Conservation (phyloP, 2,888 invertebrate genomes). For the Helleia helle region DNA sequence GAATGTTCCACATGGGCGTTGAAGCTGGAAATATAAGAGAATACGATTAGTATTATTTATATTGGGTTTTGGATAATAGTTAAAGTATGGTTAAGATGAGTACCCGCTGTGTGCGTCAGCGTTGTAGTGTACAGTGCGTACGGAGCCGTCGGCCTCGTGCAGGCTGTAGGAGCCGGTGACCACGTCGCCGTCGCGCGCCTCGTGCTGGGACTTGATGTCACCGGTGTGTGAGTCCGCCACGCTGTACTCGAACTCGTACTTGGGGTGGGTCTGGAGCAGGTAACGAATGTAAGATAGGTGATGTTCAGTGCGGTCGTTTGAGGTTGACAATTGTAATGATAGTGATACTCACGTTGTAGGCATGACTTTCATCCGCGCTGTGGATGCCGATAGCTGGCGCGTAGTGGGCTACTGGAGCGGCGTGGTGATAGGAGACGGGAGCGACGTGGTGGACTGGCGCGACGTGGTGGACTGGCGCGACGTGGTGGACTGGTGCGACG, state of each 20-base stretch:
- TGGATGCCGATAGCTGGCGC: neutral
- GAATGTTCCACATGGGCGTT: slow-evolving; percentile 72
- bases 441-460: too few relatives aligned
- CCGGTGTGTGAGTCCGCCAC: slow-evolving; percentile 70
- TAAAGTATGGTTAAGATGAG: slow-evolving; percentile 23
- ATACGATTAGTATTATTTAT: neutral
- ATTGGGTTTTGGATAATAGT: too few relatives aligned
- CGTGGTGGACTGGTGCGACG: slow-evolving; percentile 9
- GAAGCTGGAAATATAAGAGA: slow-evolving; percentile 48
- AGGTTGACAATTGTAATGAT: neutral
- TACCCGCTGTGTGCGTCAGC: slow-evolving; percentile 61
- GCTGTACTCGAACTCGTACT: slow-evolving; percentile 68
- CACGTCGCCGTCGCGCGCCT: slow-evolving; percentile 73
- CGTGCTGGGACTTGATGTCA: slow-evolving; percentile 74
- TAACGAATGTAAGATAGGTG: too few relatives aligned
- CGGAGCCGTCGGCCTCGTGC: slow-evolving; percentile 69
- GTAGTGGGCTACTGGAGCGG: slow-evolving; percentile 13
- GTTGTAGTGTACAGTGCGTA: slow-evolving; percentile 72
- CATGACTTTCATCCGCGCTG: slow-evolving; percentile 30
- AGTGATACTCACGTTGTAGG: slow-evolving; percentile 35
- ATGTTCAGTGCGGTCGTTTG: too few relatives aligned
- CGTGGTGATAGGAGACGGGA: slow-evolving; percentile 19
- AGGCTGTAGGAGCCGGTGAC: slow-evolving; percentile 66
- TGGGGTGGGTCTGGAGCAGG: slow-evolving; percentile 49
- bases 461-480: too few relatives aligned